phyloP scores from a whole-genome alignment of 2,113 vertebrate genomes.

The Podilymbus podiceps region DNA sequence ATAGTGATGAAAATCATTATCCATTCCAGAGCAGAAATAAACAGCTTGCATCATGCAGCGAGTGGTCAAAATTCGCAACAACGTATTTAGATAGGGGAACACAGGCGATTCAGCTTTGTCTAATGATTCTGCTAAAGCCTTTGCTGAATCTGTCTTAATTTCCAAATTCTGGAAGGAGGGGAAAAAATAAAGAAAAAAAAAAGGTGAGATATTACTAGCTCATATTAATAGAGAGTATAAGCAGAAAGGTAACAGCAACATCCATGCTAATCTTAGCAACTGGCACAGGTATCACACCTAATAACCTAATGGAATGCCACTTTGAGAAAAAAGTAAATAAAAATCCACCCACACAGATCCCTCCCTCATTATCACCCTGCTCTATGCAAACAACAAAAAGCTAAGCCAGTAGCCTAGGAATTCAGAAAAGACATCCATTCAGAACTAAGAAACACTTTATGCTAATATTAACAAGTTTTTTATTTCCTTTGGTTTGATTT shows the following conservation, averaged over 20 bases:
- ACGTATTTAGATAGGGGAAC: constrained; percentile 90
- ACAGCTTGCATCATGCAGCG: constrained; percentile 99
- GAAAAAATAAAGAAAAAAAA: not conserved
- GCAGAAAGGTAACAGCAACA: not conserved
- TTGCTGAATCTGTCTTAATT: constrained; percentile 91
- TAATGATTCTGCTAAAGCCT: constrained; percentile 91
- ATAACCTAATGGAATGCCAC: not conserved
- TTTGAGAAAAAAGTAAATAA: not conserved
- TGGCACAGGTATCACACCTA: not conserved
- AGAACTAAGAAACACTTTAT: not conserved
- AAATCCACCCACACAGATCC: not conserved
- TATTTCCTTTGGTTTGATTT: not conserved
- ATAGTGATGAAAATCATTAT: constrained; percentile 95
- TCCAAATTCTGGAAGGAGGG: constrained; percentile 76
- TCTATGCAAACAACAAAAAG: not conserved
- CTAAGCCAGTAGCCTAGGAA: not conserved
- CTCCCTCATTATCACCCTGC: not conserved
- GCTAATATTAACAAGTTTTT: not conserved
- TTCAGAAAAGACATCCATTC: not conserved
- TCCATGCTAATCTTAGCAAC: not conserved
- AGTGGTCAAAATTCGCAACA: constrained; percentile 91
- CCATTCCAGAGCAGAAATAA: constrained; percentile 98
- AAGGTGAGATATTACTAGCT: not conserved
- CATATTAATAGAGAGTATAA: not conserved
- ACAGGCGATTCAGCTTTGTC: constrained; percentile 80